These are phyloP conservation scores for Artemia sinica DNA, from an alignment of 2,888 invertebrate genomes.

Conservation along the genomic window DNA sequence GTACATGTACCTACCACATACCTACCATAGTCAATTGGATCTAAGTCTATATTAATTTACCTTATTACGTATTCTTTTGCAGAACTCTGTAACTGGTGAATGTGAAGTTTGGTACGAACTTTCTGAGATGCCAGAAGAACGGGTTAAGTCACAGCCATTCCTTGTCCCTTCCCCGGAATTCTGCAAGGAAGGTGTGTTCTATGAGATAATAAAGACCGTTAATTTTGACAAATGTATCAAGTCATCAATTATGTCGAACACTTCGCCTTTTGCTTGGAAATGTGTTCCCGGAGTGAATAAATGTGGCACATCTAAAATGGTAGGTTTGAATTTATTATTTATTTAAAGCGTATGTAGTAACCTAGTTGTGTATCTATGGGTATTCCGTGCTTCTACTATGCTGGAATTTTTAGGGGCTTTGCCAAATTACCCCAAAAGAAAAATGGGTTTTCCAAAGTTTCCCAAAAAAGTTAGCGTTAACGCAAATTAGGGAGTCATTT, in stretches of 20 bases:
- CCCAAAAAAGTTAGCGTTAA: too few species aligned
- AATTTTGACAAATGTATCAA: slow-evolving; percentile 33
- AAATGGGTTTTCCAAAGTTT: too few species aligned
- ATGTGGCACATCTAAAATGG: neutral
- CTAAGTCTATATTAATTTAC: too few species aligned
- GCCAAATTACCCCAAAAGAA: too few species aligned
- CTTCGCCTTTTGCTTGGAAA: slow-evolving; percentile 24
- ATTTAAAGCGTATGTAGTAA: too few species aligned
- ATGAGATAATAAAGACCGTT: slow-evolving; percentile 32
- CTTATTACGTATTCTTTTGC: neutral
- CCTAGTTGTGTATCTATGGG: too few species aligned
- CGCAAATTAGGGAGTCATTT: too few species aligned
- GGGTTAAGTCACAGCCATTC: slow-evolving; percentile 16
- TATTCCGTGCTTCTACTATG: too few species aligned
- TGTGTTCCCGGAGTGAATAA: slow-evolving; percentile 14
- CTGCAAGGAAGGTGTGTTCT: slow-evolving; percentile 23
- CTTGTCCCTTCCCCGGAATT: slow-evolving; percentile 19
- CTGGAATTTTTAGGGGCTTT: too few species aligned
- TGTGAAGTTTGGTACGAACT: slow-evolving; percentile 21
- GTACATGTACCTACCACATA: too few species aligned
- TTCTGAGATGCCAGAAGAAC: slow-evolving; percentile 19
- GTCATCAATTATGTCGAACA: slow-evolving; percentile 27
- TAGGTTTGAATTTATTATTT: neutral
- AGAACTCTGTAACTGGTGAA: slow-evolving; percentile 20
- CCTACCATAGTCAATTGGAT: too few species aligned